These are phyloP conservation scores for Drosophila cardini DNA, from an alignment of 1,140 invertebrate genomes.

Conservation along the genomic window DNA sequence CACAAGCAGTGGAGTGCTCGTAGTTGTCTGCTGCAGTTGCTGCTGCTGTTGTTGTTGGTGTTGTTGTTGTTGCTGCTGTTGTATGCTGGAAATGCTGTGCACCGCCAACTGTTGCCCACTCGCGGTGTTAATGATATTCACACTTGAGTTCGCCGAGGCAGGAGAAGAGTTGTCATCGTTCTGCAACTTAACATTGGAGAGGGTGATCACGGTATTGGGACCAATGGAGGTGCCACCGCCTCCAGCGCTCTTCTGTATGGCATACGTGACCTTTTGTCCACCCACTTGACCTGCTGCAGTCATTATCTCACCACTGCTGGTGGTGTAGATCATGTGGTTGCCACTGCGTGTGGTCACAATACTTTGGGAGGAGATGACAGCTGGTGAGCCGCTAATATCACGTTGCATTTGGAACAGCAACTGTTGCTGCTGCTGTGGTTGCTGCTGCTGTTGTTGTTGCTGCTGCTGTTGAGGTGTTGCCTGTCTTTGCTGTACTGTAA, in stretches of 20 bases:
- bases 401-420: conserved; percentile 77
- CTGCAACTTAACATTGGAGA: conserved; percentile 78
- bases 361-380: conserved; percentile 62
- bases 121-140: conserved; percentile 78
- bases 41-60: conserved; percentile 51
- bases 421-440: conserved; percentile 56
- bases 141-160: conserved; percentile 49
- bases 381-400: conserved; percentile 47
- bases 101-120: conserved; percentile 79
- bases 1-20: conserved; percentile 66
- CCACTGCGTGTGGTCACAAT: conserved; percentile 73
- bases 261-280: conserved; percentile 74
- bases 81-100: conserved; percentile 74
- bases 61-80: conserved; percentile 56
- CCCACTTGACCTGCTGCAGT: conserved; percentile 53
- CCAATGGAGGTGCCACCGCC: conserved; percentile 59
- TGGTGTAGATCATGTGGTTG: conserved; percentile 82
- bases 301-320: conserved; percentile 71
- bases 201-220: conserved; percentile 77
- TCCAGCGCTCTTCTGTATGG: conserved; percentile 66
- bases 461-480: conserved; percentile 65
- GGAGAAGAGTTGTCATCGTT: conserved; percentile 58
- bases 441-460: conserved; percentile 51
- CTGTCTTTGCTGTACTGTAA: conserved; percentile 75
- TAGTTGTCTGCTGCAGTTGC: conserved; percentile 49